Base-by-base conservation (phyloP, 53 echinoderm and acorn worm genomes). In the Patiria pectinifera region DNA sequence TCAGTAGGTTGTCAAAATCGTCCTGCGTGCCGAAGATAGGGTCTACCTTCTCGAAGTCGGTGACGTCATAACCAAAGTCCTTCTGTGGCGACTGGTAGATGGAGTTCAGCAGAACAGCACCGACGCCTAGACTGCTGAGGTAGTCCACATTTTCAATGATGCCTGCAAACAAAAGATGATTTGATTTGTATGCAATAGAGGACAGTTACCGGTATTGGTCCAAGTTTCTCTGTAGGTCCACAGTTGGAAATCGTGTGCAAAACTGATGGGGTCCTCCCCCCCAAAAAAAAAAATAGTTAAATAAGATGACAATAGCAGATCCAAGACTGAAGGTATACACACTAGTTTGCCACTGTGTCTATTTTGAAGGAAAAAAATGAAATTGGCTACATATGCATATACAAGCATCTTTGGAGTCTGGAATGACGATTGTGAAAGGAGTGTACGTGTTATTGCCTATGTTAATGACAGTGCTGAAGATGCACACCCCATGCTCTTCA, bases 1-100 rank as follows among this genome's bases (percentile, higher is more conserved):
- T 85, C 71, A 98, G 23, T 60, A 98, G 78, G 0, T 82, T 74
- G 44, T 96, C 95, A 25, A 96, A 98, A 62, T 98, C 98, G 18
- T 92, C 89, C 48, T 92, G 86, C 2, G 94, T 94, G 4, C 98
- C 98, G 45, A 98, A 95, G 19, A 92, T 85, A 3, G 94, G 92
- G 85, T 98, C 98, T 4, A 98, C 85, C 16, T 85, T 91, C 82
- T 92, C 92, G 82, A 94, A 96, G 80, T 98, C 94, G 0, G 92
- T 86, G 16, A 98, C 95, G 46, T 98, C 98, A 74, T 98, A 95
- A 11, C 98, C 98, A 43, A 96, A 94, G 75, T 96, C 98, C 11
- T 91, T 93, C 24, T 94, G 92, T 7, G 95, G 93, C 11, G 98
- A 96, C 25, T 91, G 48, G 84, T 92, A 98, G 79, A 98, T 91